phyloP scores from a whole-genome alignment of 2,113 vertebrate genomes.

The Paedocypris sp. region DNA sequence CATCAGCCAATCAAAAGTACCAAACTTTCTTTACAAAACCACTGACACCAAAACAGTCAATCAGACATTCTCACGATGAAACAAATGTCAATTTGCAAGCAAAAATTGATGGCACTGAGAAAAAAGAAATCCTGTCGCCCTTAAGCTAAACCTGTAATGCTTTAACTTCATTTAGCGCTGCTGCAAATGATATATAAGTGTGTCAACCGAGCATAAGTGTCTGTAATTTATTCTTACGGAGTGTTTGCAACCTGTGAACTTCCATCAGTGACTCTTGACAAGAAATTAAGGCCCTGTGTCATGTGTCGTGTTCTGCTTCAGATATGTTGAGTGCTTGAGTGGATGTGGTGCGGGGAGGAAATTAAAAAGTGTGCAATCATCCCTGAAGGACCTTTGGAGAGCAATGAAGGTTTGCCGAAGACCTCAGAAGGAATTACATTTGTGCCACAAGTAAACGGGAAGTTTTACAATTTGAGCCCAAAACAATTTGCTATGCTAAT shows the following conservation, averaged over 20 bases:
- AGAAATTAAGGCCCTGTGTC: slow-evolving; percentile 36
- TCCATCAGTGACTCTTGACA: slow-evolving; percentile 25
- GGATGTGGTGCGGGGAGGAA: slow-evolving; percentile 27
- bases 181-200: slow-evolving; percentile 3
- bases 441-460: too few relatives aligned
- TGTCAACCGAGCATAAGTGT: not conserved
- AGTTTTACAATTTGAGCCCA: too few relatives aligned
- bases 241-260: not conserved
- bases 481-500: not conserved
- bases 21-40: too few relatives aligned
- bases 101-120: too few relatives aligned
- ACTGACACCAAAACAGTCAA: too few relatives aligned
- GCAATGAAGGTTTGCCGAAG: slow-evolving; percentile 3
- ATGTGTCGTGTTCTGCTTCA: not conserved
- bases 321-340: slow-evolving; percentile 29
- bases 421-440: slow-evolving; percentile 6
- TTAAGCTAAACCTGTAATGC: not conserved
- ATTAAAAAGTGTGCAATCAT: slow-evolving; percentile 35
- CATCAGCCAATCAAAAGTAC: too few relatives aligned
- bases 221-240: not conserved
- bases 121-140: not conserved
- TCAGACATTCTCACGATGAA: too few relatives aligned
- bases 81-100: too few relatives aligned
- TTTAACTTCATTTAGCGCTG: not conserved
- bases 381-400: slow-evolving; percentile 38